Evolutionary conservation across 1,140 invertebrate genomes (phyloP).

Genomic region (Teleopsis dalmanni): DNA sequence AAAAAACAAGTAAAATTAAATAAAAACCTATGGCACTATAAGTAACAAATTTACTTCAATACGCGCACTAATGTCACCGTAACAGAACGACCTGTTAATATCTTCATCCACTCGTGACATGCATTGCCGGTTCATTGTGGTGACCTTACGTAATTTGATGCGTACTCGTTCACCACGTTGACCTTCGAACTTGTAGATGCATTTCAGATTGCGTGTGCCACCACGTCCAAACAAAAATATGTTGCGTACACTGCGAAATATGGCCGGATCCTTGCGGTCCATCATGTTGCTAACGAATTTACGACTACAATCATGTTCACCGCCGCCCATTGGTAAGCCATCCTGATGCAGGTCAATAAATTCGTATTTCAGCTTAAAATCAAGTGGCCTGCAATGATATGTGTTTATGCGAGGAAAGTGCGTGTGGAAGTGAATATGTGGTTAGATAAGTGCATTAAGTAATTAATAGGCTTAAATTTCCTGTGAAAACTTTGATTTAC

Average conservation of each 20-base stretch:
- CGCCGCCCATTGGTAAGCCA: constrained; percentile 64
- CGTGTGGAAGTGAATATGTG: background rate
- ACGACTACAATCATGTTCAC: constrained; percentile 38
- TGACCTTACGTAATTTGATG: constrained; percentile 57
- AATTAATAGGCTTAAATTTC: background rate
- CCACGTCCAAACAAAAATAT: constrained; percentile 81
- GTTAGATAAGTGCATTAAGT: constrained; percentile 8
- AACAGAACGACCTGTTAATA: constrained; percentile 62
- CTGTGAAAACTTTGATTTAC: constrained; percentile 43
- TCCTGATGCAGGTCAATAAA: constrained; percentile 82
- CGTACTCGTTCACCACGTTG: constrained; percentile 68
- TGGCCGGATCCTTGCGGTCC: constrained; percentile 51
- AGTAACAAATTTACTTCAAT: constrained; percentile 18
- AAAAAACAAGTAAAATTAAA: background rate
- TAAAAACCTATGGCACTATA: background rate
- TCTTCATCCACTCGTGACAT: constrained; percentile 54
- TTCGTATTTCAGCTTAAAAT: constrained; percentile 80
- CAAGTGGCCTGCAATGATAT: constrained; percentile 57
- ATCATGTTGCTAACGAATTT: constrained; percentile 56
- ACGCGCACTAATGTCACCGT: constrained; percentile 49
- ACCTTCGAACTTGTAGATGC: constrained; percentile 76
- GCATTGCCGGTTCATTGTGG: constrained; percentile 60
- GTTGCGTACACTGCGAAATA: constrained; percentile 65
- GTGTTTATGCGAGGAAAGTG: background rate
- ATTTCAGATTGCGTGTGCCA: constrained; percentile 72